Conservation (phyloP, 2,113 vertebrate genomes). For the Ifrita kowaldi region DNA sequence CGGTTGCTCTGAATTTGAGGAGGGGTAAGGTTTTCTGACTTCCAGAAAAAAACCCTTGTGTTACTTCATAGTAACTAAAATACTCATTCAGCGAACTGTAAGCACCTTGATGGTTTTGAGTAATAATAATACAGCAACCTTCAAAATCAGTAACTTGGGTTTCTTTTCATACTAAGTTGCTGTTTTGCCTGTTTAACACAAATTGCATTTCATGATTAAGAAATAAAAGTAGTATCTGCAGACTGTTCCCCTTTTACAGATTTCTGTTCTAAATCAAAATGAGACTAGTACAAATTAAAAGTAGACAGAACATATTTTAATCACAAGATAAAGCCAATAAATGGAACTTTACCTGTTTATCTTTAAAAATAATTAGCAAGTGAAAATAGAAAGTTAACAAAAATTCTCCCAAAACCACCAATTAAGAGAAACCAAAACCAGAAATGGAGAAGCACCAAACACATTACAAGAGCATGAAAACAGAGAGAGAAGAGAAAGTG, state of each 20-base stretch:
- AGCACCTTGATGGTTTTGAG: background rate
- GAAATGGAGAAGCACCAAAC: background rate
- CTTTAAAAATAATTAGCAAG: background rate
- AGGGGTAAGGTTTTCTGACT: background rate
- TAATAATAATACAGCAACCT: background rate
- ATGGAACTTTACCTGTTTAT: background rate
- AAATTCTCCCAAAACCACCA: background rate
- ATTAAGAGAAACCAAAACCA: background rate
- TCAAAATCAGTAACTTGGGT: background rate
- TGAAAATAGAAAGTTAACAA: background rate
- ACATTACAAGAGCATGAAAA: background rate
- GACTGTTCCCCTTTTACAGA: background rate
- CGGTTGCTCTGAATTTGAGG: background rate
- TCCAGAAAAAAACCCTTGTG: background rate
- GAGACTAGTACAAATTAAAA: background rate
- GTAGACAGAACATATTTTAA: background rate
- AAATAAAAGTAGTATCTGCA: background rate
- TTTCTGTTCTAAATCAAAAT: background rate
- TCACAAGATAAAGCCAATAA: background rate
- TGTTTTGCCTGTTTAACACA: background rate
- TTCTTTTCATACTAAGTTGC: background rate
- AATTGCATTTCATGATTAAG: background rate
- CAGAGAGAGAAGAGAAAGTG: background rate
- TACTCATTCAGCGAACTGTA: background rate
- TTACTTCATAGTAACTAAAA: background rate